These are phyloP conservation scores for Athripsodes cinereus DNA, from an alignment of 2,888 invertebrate species.

Conservation along the genomic window DNA sequence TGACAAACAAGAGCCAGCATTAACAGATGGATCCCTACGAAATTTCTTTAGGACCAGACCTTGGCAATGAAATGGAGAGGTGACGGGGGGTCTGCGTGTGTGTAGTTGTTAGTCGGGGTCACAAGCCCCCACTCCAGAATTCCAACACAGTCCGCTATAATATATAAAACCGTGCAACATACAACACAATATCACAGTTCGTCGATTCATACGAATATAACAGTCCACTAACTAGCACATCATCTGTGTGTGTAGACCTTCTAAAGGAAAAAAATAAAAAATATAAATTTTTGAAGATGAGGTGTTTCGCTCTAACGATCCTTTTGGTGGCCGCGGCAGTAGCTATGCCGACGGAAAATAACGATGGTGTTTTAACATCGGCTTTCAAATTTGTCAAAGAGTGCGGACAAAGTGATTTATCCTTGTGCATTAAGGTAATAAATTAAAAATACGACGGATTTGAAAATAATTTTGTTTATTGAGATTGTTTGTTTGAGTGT, in stretches of 20 bases:
- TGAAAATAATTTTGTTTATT: background rate
- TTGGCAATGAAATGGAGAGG: background rate
- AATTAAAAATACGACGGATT: background rate
- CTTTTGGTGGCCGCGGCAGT: conserved; percentile 45
- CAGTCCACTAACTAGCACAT: background rate
- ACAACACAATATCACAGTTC: conserved; percentile 23
- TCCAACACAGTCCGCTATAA: conserved; percentile 11
- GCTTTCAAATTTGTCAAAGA: conserved; percentile 65
- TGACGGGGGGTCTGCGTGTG: background rate
- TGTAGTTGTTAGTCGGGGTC: background rate
- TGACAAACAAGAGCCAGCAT: too few relatives aligned
- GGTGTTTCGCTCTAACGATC: conserved; percentile 42
- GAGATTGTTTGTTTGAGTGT: background rate
- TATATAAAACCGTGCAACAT: conserved; percentile 19
- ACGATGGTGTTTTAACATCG: conserved; percentile 53
- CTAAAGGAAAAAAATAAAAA: background rate
- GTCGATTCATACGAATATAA: conserved; percentile 17
- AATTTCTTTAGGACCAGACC: background rate
- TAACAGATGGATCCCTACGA: background rate
- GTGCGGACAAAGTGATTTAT: conserved; percentile 62
- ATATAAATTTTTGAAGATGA: conserved; percentile 36
- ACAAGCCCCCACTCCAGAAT: conserved; percentile 11
- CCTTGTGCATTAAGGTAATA: conserved; percentile 68
- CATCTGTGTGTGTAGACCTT: conserved; percentile 2
- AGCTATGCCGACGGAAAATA: conserved; percentile 40